Evolutionary conservation across 2,113 vertebrate species (phyloP).

Genomic region (Poeciliopsis prolifica): DNA sequence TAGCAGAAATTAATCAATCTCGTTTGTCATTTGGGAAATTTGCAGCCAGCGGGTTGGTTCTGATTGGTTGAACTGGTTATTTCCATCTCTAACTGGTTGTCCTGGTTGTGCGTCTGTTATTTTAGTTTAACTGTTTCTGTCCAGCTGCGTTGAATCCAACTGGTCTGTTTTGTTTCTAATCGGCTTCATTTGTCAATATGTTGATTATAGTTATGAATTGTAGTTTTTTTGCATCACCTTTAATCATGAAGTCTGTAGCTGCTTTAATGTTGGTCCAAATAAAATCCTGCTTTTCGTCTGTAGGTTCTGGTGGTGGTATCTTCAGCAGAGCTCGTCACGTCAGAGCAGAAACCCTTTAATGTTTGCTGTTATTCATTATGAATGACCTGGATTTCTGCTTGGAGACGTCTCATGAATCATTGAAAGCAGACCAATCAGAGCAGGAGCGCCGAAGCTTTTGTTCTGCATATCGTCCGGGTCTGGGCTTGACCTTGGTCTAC

Average conservation of each 20-base stretch:
- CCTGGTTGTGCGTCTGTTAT: no score
- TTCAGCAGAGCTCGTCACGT: not conserved
- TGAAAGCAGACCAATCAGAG: conserved; percentile 42
- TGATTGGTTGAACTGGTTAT: not conserved
- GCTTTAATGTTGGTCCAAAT: not conserved
- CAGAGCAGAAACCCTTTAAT: conserved; percentile 31
- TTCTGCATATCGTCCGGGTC: not conserved
- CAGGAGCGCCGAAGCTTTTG: not conserved
- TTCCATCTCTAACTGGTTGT: not conserved
- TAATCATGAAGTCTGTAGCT: not conserved
- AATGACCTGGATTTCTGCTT: conserved; percentile 55
- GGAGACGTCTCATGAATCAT: conserved; percentile 63
- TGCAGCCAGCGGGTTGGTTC: not conserved
- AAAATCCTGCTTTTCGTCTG: not conserved
- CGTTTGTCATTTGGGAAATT: no score
- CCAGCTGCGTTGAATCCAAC: no score
- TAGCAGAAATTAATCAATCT: no score
- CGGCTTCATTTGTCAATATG: no score
- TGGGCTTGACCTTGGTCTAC: not conserved
- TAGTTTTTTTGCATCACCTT: not conserved
- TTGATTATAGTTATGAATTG: no score
- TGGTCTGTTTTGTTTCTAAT: no score
- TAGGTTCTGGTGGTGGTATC: not conserved
- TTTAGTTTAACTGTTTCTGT: no score
- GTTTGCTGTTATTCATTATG: conserved; percentile 56